phyloP scores from a whole-genome alignment of 2,888 invertebrate species.

The Aelia acuminata region DNA sequence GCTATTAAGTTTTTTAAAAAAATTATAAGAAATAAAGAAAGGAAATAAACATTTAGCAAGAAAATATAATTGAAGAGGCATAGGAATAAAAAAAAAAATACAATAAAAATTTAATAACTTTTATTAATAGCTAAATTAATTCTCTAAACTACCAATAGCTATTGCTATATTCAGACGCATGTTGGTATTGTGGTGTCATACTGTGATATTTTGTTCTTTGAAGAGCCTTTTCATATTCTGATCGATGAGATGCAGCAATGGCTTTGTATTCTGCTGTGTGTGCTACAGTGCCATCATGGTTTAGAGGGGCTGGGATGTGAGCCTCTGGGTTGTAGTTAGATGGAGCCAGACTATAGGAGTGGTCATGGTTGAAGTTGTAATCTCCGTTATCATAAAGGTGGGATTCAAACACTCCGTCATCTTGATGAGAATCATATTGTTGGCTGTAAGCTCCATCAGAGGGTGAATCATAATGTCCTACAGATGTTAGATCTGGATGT shows the following conservation, averaged over 20 bases:
- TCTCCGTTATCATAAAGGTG: background rate
- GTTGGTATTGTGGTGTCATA: background rate
- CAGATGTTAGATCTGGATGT: background rate
- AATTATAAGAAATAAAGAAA: too few relatives aligned
- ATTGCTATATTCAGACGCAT: background rate
- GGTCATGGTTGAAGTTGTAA: background rate
- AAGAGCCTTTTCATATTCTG: constrained; percentile 60
- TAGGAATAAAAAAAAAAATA: background rate
- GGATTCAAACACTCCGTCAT: background rate
- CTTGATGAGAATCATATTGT: background rate
- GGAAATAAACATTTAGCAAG: background rate
- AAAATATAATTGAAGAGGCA: background rate
- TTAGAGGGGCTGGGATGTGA: constrained; percentile 60
- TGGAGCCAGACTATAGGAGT: background rate
- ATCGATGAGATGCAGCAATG: constrained; percentile 69
- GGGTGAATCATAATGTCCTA: background rate
- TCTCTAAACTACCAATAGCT: background rate
- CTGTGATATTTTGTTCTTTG: constrained; percentile 55
- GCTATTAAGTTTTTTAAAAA: too few relatives aligned
- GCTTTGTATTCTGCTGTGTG: constrained; percentile 70
- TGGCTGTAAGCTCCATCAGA: background rate
- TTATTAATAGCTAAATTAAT: background rate
- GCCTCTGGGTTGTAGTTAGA: background rate
- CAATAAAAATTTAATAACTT: background rate
- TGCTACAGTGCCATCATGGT: constrained; percentile 64